A percentile compares a stretch with the other conserved stretches of the same genome.
Evolutionary conservation across 2,113 vertebrate genomes (phyloP).

Genomic region (Camelus bactrianus): DNA sequence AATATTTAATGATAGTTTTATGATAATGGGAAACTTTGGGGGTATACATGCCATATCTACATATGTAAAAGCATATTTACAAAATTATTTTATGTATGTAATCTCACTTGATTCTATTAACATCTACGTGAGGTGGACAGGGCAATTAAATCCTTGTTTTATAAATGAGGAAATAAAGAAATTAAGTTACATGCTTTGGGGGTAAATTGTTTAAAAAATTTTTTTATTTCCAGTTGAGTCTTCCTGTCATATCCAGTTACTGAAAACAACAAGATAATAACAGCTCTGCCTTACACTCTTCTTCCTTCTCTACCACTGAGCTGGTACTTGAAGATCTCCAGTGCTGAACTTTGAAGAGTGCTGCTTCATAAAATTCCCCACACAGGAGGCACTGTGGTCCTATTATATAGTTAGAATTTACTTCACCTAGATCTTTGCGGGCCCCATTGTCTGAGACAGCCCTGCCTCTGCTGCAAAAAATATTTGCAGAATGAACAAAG

Average conservation of each 20-base stretch:
- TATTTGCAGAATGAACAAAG: background rate
- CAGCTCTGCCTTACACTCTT: background rate
- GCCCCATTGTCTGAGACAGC: background rate
- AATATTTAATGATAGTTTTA: background rate
- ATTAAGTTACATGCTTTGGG: background rate
- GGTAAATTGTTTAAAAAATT: background rate
- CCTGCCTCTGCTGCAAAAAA: background rate
- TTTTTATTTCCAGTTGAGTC: background rate
- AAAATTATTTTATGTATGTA: background rate
- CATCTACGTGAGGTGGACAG: background rate
- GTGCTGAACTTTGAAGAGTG: background rate
- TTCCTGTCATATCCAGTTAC: background rate
- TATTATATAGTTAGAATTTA: background rate
- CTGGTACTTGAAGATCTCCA: background rate
- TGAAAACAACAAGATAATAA: background rate
- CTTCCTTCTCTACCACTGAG: background rate
- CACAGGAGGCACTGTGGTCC: background rate
- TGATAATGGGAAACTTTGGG: background rate
- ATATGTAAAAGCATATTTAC: background rate
- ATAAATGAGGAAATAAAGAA: background rate
- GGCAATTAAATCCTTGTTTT: background rate
- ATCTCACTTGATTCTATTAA: slow-evolving; percentile 23
- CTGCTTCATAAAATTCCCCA: background rate
- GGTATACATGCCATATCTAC: background rate
- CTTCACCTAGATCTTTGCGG: background rate